phyloP scores from a whole-genome alignment of 1,140 invertebrate species.

The Drepana arcuata region DNA sequence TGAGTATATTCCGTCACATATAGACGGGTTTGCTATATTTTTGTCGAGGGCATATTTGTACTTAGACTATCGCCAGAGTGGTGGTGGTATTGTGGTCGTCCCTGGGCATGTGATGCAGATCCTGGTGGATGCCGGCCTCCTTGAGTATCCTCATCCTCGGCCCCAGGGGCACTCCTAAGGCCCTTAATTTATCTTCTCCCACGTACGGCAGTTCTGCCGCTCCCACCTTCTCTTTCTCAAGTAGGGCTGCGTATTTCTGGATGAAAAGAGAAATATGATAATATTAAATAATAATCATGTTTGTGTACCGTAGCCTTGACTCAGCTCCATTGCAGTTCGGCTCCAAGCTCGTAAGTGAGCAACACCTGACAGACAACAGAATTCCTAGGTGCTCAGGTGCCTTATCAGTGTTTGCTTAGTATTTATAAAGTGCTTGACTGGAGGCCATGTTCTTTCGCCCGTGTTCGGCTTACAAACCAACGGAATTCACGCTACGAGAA shows the following conservation, averaged over 20 bases:
- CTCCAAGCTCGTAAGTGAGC: no score
- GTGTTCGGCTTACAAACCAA: no score
- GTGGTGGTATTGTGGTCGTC: slow-evolving; percentile 51
- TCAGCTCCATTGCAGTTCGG: no score
- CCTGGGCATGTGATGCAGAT: slow-evolving; percentile 36
- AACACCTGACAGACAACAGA: no score
- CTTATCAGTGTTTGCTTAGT: no score
- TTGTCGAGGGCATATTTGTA: not conserved
- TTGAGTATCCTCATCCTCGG: slow-evolving; percentile 90
- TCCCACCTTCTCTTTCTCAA: slow-evolving; percentile 92
- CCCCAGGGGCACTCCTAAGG: slow-evolving; percentile 91
- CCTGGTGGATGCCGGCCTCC: slow-evolving; percentile 81
- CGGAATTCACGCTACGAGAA: no score
- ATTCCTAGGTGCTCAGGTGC: no score
- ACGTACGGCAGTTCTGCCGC: slow-evolving; percentile 94
- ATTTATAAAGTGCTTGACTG: no score
- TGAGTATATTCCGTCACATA: not conserved
- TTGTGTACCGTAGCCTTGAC: no score
- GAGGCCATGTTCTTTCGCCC: no score
- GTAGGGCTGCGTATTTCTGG: slow-evolving; percentile 89
- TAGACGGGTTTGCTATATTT: not conserved
- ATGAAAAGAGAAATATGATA: slow-evolving; percentile 29
- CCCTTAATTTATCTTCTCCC: slow-evolving; percentile 89
- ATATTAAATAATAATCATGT: no score
- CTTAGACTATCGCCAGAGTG: slow-evolving; percentile 53